Conservation (phyloP, 2,113 vertebrate species). For the Empidonax traillii region DNA sequence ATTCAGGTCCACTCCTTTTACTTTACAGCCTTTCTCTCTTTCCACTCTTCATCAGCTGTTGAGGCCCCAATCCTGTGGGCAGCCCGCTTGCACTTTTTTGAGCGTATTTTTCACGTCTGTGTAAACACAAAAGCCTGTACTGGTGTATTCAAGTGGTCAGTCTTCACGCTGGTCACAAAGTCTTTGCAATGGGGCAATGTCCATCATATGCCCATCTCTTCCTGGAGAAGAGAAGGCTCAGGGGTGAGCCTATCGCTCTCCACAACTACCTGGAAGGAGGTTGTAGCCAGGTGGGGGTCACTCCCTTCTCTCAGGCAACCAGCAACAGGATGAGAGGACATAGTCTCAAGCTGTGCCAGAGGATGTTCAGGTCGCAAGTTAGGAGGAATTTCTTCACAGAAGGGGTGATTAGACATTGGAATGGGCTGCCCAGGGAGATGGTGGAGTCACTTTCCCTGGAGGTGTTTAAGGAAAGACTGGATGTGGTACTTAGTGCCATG, state of each 20-base stretch:
- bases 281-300: fast-evolving
- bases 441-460: not conserved
- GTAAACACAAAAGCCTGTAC: not conserved
- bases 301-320: not conserved
- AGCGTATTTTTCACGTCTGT: not conserved
- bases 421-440: not conserved
- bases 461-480: too few relatives aligned
- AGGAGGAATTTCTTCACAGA: not conserved
- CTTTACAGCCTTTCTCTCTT: not conserved
- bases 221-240: not conserved
- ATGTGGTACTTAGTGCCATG: not conserved
- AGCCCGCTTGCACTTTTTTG: not conserved
- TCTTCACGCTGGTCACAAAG: fast-evolving
- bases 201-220: not conserved
- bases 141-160: fast-evolving
- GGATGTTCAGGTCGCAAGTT: not conserved
- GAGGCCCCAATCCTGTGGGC: fast-evolving
- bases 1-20: not conserved
- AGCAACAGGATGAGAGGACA: not conserved
- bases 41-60: not conserved
- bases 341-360: too few relatives aligned
- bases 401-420: not conserved
- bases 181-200: not conserved
- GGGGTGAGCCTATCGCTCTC: not conserved
- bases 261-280: not conserved